Percentiles rank a stretch among this genome's conserved stretches.
Evolutionary conservation across 2,797 vertebrate species (phyloP).

Genomic region (Nannoperca australis): DNA sequence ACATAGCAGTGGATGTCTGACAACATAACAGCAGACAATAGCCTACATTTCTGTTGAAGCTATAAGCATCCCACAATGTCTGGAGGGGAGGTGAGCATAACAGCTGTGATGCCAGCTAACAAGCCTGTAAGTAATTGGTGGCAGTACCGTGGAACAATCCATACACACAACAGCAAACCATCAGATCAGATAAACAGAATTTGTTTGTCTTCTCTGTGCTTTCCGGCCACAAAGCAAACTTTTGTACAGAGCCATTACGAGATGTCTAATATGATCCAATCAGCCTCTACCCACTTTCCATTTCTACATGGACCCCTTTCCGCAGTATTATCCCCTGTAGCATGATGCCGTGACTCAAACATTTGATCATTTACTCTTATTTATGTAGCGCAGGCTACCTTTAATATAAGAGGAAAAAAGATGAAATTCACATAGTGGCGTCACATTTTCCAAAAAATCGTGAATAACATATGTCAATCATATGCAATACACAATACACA

Average conservation of each 20-base stretch:
- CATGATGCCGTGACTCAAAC: neutral
- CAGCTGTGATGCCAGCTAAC: slow-evolving; percentile 67
- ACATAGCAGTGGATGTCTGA: slow-evolving; percentile 47
- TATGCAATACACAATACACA: too few relatives aligned
- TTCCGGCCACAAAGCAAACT: slow-evolving; percentile 54
- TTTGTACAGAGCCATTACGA: slow-evolving; percentile 36
- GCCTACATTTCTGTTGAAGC: slow-evolving; percentile 57
- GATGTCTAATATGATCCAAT: slow-evolving; percentile 36
- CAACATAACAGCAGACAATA: slow-evolving; percentile 67
- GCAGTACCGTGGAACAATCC: slow-evolving; percentile 61
- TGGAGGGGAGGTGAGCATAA: slow-evolving; percentile 66
- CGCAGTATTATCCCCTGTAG: neutral
- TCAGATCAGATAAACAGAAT: slow-evolving; percentile 66
- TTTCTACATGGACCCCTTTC: slow-evolving; percentile 15
- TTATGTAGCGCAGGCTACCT: neutral
- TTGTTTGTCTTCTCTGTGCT: slow-evolving; percentile 53
- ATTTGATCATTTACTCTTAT: neutral
- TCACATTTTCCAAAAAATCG: neutral
- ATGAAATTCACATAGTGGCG: neutral
- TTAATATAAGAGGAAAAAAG: neutral
- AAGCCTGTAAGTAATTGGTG: slow-evolving; percentile 75
- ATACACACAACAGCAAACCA: slow-evolving; percentile 69
- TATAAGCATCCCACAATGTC: slow-evolving; percentile 58
- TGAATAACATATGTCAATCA: too few relatives aligned
- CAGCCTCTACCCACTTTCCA: slow-evolving; percentile 29